Evolutionary conservation across 2,888 invertebrate genomes (phyloP).

Genomic region (Hetaerina titia): DNA sequence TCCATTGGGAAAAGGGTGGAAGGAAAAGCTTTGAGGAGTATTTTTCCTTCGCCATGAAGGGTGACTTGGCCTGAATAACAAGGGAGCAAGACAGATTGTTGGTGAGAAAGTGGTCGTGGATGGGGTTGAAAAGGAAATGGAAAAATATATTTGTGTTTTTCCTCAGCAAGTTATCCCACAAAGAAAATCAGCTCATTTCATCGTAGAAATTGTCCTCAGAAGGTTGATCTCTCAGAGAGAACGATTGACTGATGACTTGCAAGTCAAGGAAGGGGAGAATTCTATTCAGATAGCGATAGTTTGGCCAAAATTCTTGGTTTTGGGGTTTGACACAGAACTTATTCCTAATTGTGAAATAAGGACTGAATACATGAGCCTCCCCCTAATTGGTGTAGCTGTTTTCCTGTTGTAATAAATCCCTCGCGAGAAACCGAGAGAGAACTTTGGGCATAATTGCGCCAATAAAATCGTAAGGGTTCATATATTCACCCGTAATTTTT

Average conservation of each 20-base stretch:
- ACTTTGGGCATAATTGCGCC: too few relatives aligned
- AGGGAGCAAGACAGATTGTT: background rate
- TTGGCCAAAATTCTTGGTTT: too few relatives aligned
- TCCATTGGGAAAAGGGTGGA: background rate
- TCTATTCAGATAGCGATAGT: background rate
- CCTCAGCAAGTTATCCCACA: background rate
- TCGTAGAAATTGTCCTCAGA: background rate
- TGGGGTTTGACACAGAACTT: too few relatives aligned
- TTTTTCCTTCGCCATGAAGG: background rate
- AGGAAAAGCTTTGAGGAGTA: background rate
- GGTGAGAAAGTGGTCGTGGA: background rate
- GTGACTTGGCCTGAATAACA: background rate
- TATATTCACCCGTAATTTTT: too few relatives aligned
- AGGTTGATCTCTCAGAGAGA: background rate
- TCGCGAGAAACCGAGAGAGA: too few relatives aligned
- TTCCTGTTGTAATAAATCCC: too few relatives aligned
- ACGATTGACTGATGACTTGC: background rate
- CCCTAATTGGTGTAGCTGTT: too few relatives aligned
- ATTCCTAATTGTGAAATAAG: too few relatives aligned
- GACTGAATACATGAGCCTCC: too few relatives aligned
- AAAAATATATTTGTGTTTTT: background rate
- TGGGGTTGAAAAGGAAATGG: background rate
- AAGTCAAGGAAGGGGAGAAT: background rate
- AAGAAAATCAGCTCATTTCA: background rate
- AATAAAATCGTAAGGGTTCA: too few relatives aligned